Evolutionary conservation across 1,140 invertebrate species (phyloP), one percentile per base, ranked within the genome.

Genomic region (Micrasema minimum): DNA sequence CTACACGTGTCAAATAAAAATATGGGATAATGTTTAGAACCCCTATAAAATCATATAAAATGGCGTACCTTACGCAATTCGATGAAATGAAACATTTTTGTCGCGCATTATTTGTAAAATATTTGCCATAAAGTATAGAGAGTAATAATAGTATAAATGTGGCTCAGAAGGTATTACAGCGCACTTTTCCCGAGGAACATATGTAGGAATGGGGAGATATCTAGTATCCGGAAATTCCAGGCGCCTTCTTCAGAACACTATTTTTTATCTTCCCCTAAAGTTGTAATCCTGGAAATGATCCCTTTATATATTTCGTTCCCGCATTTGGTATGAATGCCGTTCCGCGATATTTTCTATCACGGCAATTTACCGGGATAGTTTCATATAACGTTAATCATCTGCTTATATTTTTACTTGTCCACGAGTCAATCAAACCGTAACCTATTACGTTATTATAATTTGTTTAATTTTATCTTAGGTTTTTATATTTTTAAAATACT

Each of bases 221-320:
- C n/a, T n/a, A n/a, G 26, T 31, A 31, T 31, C 26, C 26, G 1
- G 55, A 35, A n/a, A 59, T 59, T 59, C 37, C 55, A 7, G 55
- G 14, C 55, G 14, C 55, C 38, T 59, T 59, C 55, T 59, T 59
- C 37, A 31, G 55, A 59, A 59, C 55, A 59, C 55, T 69, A 66
- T 66, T 74, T 74, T 74, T 74, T 74, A 74, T 74, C 72, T 67
- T 62, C 67, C 57, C 72, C 62, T 73, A 74, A 74, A 74, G 72
- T 70, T 74, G 72, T 74, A 74, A 74, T 74, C 72, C 67, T 62
- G 68, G 62, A 67, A 74, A 74, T 74, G 72, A 74, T 74, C 72
- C 43, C 43, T 73, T 69, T 66, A 73, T 69, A 73, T 59, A 73
- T 73, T 73, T 73, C 66, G 50, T 69, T 48, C 57, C 37, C 26